phyloP scores from a whole-genome alignment of 1,140 invertebrate genomes.

The Drosophila subpulchrella region DNA sequence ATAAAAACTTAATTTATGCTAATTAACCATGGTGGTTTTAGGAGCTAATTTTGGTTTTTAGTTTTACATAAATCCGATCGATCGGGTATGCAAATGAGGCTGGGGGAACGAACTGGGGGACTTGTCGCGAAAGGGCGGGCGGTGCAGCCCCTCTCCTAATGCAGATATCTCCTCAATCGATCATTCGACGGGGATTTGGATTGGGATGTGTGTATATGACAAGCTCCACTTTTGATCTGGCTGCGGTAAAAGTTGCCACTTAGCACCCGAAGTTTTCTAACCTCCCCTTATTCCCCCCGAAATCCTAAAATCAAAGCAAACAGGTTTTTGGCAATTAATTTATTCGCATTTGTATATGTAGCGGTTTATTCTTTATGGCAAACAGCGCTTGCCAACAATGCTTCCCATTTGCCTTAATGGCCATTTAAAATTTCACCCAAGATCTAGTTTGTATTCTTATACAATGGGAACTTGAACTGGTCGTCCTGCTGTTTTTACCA shows the following conservation, averaged over 20 bases:
- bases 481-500: slow-evolving; percentile 60
- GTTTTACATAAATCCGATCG: slow-evolving; percentile 68
- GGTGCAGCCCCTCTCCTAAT: slow-evolving; percentile 16
- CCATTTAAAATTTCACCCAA: slow-evolving; percentile 78
- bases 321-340: slow-evolving; percentile 56
- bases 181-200: slow-evolving; percentile 28
- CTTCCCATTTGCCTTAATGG: slow-evolving; percentile 68
- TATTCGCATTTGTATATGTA: slow-evolving; percentile 78
- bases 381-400: slow-evolving; percentile 62
- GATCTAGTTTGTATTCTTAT: slow-evolving; percentile 64
- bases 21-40: slow-evolving; percentile 57
- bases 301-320: not conserved
- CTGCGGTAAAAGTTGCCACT: slow-evolving; percentile 47
- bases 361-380: slow-evolving; percentile 59
- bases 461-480: slow-evolving; percentile 57
- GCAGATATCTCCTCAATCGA: slow-evolving; percentile 41
- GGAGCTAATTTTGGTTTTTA: slow-evolving; percentile 62
- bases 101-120: slow-evolving; percentile 25
- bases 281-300: not conserved
- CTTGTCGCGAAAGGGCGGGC: not conserved
- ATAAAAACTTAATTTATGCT: slow-evolving; percentile 82
- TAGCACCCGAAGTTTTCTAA: slow-evolving; percentile 33
- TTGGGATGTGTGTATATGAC: slow-evolving; percentile 27
- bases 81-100: slow-evolving; percentile 65
- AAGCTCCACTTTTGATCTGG: slow-evolving; percentile 41